These are phyloP conservation scores for Aricia agestis DNA, from an alignment of 1,140 invertebrate species.

Conservation along the genomic window DNA sequence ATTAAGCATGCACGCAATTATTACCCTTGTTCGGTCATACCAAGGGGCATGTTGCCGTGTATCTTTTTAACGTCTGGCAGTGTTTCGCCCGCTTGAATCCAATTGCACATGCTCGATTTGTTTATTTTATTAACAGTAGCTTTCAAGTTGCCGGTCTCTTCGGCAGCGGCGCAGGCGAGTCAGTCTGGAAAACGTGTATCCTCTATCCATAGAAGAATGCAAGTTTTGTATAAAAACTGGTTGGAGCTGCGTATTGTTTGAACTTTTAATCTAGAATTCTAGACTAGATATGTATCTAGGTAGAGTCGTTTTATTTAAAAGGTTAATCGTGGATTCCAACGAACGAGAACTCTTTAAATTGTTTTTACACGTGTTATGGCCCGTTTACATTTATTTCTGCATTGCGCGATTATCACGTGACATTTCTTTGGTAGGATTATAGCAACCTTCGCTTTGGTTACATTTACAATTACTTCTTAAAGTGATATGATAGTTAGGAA, in stretches of 20 bases:
- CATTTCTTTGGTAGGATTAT: too few relatives aligned
- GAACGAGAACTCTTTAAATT: too few relatives aligned
- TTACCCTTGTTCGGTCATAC: neutral
- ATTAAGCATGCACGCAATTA: constrained; percentile 1
- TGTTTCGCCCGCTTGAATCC: constrained; percentile 2
- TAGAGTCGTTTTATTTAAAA: neutral
- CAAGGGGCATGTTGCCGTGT: constrained; percentile 1
- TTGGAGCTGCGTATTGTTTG: neutral
- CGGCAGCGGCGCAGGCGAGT: neutral
- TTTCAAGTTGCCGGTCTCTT: constrained; percentile 10
- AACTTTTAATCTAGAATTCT: neutral
- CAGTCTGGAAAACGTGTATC: neutral
- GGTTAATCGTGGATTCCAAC: neutral
- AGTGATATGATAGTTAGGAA: too few relatives aligned
- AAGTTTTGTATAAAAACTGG: neutral
- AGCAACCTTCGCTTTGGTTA: too few relatives aligned
- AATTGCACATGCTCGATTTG: constrained; percentile 12
- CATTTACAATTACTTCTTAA: too few relatives aligned
- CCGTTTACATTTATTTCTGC: too few relatives aligned
- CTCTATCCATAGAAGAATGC: neutral
- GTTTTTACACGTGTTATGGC: too few relatives aligned
- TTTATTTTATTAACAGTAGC: constrained; percentile 16
- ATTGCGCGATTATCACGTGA: too few relatives aligned
- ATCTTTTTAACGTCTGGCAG: neutral
- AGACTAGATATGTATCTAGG: neutral